Evolutionary conservation across 2,113 vertebrate species (phyloP), one percentile per base, ranked within the genome.

Genomic region (Anoplopoma fimbria): DNA sequence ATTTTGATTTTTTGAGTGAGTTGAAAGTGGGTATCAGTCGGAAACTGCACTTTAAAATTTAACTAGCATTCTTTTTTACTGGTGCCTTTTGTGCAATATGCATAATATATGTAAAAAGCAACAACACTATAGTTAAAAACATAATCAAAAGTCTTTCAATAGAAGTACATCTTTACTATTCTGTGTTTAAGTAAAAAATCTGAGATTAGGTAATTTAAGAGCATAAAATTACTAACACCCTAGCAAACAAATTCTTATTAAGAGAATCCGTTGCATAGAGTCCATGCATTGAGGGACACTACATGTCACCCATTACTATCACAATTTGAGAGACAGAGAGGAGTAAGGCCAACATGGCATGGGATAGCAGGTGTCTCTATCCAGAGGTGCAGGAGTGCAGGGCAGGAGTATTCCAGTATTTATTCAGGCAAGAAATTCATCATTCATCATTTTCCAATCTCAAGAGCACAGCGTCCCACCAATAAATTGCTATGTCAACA

Each of bases 341-440:
- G 45, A 29, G 33, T 60, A 63, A 55, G 49, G 58, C n/a, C 23
- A 63, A 15, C 29, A 47, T 62, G 69, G 55, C 75, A 67, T 36
- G 47, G 70, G 49, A 58, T 17, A 81, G 62, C 21, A 60, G 31
- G 47, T 51, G 63, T 60, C n/a, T 60, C n/a, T 63, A 38, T 64
- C 21, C 38, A 68, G 25, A 27, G 42, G 57, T 49, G 19, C 45
- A 53, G 7, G 15, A 53, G 25, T 45, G 40, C 47, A 68, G 61
- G 25, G 42, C 58, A 61, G 12, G 25, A 60, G 6, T 47, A 58
- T 7, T 53, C 33, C 25, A 42, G 25, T 34, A 45, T 81, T 12
- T 57, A n/a, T n/a, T 63, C 57, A 70, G 40, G 12, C 14, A 38
- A 29, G 17, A n/a, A 60, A 71, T 76, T 89, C 47, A 73, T 64